phyloP scores from a whole-genome alignment of 2,113 vertebrate genomes.

The Ellobius talpinus region DNA sequence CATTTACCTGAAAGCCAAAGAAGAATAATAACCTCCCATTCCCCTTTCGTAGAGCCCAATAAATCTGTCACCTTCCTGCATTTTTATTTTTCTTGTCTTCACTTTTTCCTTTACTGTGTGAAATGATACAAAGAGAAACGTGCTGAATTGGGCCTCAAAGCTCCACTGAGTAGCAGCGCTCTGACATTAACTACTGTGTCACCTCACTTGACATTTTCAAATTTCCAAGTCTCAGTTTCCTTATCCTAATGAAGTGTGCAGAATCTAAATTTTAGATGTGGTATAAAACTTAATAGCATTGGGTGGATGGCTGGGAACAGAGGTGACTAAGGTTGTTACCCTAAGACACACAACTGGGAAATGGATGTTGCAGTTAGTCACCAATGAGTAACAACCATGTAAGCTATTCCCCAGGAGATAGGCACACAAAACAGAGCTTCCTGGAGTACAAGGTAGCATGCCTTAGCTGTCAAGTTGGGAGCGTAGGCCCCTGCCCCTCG shows the following conservation, averaged over 20 bases:
- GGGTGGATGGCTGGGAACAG: not conserved
- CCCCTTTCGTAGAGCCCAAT: not conserved
- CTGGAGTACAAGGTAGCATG: not conserved
- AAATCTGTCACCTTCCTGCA: slow-evolving; percentile 31
- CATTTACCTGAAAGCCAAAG: slow-evolving; percentile 45
- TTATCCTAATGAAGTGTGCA: not conserved
- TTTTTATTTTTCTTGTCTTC: slow-evolving; percentile 65
- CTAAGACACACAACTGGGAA: not conserved
- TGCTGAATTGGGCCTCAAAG: not conserved
- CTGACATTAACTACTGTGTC: slow-evolving; percentile 25
- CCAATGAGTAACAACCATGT: no score
- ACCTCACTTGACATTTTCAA: not conserved
- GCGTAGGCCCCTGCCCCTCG: no score
- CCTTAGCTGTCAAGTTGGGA: no score
- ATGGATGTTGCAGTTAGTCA: not conserved
- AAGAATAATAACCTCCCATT: not conserved
- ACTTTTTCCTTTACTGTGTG: slow-evolving; percentile 31
- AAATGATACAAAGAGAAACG: slow-evolving; percentile 24
- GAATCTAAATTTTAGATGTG: not conserved
- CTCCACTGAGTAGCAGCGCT: not conserved
- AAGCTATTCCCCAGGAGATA: not conserved
- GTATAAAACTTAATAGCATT: not conserved
- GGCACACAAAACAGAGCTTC: not conserved
- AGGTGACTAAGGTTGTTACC: not conserved
- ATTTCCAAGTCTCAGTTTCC: slow-evolving; percentile 19